Conservation (phyloP, 2,888 invertebrate genomes). For the Nysson spinosus region DNA sequence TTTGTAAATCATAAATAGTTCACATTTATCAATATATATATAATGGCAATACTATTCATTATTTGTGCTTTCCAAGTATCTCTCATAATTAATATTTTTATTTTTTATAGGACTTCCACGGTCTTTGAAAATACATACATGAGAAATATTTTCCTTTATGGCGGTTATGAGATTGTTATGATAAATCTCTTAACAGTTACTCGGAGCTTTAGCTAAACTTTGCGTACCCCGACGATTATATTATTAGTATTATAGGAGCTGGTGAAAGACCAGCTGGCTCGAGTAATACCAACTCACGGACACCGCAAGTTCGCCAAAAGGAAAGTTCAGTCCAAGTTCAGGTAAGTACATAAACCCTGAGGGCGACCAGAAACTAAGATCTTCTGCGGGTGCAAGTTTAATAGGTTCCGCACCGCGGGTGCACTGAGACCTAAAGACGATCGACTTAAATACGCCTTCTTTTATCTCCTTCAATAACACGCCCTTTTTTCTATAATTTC, state of each 20-base stretch:
- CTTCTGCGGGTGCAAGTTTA: slow-evolving; percentile 67
- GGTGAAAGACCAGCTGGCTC: slow-evolving; percentile 25
- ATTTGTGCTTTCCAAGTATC: too few relatives aligned
- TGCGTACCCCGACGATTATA: slow-evolving; percentile 42
- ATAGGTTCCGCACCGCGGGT: slow-evolving; percentile 54
- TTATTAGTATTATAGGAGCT: slow-evolving; percentile 43
- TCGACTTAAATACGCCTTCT: slow-evolving; percentile 64
- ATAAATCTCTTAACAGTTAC: slow-evolving; percentile 16
- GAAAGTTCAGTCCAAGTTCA: slow-evolving; percentile 65
- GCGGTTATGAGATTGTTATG: too few relatives aligned
- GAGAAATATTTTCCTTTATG: too few relatives aligned
- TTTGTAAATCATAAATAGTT: too few relatives aligned
- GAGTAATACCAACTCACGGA: slow-evolving; percentile 48
- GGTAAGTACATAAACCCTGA: slow-evolving; percentile 67
- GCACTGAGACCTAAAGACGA: slow-evolving; percentile 68
- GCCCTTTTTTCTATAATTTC: slow-evolving; percentile 24
- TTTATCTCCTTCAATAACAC: slow-evolving; percentile 27
- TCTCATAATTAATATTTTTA: too few relatives aligned
- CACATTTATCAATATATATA: too few relatives aligned
- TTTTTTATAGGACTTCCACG: too few relatives aligned
- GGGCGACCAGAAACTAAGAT: slow-evolving; percentile 66
- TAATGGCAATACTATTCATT: too few relatives aligned
- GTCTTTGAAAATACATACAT: too few relatives aligned
- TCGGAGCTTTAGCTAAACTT: slow-evolving; percentile 17
- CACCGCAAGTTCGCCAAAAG: slow-evolving; percentile 45